Percentiles rank a stretch among this genome's conserved stretches.
Evolutionary conservation across 2,797 vertebrate genomes (phyloP).

Genomic region (Etheostoma nigrum): DNA sequence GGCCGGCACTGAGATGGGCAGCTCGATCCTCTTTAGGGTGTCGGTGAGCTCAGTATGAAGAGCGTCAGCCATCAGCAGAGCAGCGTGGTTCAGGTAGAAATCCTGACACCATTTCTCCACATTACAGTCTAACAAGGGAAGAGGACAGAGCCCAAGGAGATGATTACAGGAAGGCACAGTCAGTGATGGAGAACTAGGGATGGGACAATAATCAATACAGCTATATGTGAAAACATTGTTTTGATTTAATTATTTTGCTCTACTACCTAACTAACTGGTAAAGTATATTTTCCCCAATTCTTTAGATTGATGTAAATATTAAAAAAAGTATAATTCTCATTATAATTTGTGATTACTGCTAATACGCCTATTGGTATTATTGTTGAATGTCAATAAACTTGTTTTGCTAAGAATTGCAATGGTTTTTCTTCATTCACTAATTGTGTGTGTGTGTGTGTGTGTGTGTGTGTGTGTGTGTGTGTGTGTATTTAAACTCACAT

Average conservation of each 20-base stretch:
- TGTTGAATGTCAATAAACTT: background rate
- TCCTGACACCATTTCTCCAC: slow-evolving; percentile 89
- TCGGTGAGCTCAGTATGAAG: slow-evolving; percentile 86
- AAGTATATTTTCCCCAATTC: background rate
- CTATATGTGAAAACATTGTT: background rate
- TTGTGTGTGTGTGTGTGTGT: background rate
- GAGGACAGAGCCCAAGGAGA: background rate
- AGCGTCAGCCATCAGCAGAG: slow-evolving; percentile 85
- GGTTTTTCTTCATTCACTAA: background rate
- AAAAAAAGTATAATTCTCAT: background rate
- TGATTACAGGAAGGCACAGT: background rate
- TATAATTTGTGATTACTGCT: background rate
- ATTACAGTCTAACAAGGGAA: slow-evolving; percentile 66
- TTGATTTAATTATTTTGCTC: background rate
- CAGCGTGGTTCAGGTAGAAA: slow-evolving; percentile 83
- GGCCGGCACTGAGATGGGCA: slow-evolving; percentile 87
- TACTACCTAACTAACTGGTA: too few species aligned
- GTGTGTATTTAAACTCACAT: slow-evolving; percentile 67
- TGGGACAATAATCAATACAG: background rate
- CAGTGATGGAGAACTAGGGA: background rate
- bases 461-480: background rate
- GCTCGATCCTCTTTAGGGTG: slow-evolving; percentile 88
- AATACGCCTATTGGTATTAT: background rate
- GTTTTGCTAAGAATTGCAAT: background rate
- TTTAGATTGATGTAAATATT: background rate